Evolutionary conservation across 2,113 vertebrate genomes (phyloP), one percentile per base, ranked within the genome.

Genomic region (Genyomyrus donnyi): DNA sequence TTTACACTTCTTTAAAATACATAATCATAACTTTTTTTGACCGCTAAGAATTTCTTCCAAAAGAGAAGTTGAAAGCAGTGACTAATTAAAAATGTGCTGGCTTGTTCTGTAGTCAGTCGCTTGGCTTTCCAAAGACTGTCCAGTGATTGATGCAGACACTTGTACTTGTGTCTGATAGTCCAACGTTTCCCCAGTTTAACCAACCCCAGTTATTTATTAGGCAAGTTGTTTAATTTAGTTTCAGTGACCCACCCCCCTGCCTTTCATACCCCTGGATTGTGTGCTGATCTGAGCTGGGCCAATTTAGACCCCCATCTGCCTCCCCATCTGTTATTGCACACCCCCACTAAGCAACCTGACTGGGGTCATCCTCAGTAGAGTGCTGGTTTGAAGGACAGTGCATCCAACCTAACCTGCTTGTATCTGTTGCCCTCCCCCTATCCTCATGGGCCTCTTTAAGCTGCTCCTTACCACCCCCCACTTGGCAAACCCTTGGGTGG

Each of bases 231-330:
- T 46, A 85, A 85, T 85, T 52, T 52, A 85, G 48, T 53, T 35
- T 52, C 48, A 31, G 85, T 66, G 53, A 58, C 6, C 24, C 52
- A 11, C 9, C n/a, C 86, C 19, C 87, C 21, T 53, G 35, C 53
- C 46, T 49, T 42, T 52, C 46, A 46, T 21, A 86, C 46, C 46
- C 45, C 48, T 10, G 19, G 42, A 42, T 46, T n/a, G 42, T 42
- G 42, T 49, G 85, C 93, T 87, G 88, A 93, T 93, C 24, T 91
- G 89, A 91, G 92, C 91, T 91, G 94, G 88, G 83, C 88, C 92
- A 91, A 89, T 93, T 93, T 94, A 93, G 90, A 95, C 45, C 24
- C n/a, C 86, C 86, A 42, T 87, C 86, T 87, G 86, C 50, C 15
- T 87, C 50, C 11, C 86, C 86, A 87, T 87, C 86, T 87, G 86